These are phyloP conservation scores for Hyles lineata DNA, from an alignment of 2,888 invertebrate genomes.

Conservation along the genomic window DNA sequence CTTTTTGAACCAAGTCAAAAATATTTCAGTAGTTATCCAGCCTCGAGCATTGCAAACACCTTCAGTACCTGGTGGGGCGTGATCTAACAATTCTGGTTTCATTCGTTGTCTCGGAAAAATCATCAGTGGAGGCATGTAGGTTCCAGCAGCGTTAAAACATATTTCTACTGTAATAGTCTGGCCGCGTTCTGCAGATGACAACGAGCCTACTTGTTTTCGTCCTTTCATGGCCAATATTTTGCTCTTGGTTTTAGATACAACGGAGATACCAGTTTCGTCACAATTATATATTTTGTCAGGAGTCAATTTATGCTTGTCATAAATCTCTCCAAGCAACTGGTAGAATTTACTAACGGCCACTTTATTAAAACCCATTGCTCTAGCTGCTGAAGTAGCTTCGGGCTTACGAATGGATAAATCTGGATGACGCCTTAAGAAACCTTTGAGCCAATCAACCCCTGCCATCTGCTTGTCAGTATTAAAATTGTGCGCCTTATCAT, in stretches of 20 bases:
- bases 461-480: neutral
- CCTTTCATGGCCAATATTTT: conserved; percentile 7
- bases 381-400: conserved; percentile 27
- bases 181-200: too few species aligned
- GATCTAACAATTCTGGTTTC: too few species aligned
- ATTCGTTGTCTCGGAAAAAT: too few species aligned
- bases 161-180: too few species aligned
- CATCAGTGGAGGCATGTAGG: too few species aligned
- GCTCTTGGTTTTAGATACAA: neutral
- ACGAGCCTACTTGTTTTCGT: neutral
- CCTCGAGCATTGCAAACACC: too few species aligned
- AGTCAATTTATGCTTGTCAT: neutral
- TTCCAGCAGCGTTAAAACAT: too few species aligned
- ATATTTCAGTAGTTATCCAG: too few species aligned
- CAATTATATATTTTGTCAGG: neutral
- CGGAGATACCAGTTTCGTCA: neutral
- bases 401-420: conserved; percentile 6
- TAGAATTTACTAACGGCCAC: neutral
- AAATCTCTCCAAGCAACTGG: neutral
- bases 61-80: too few species aligned
- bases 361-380: conserved; percentile 1
- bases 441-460: neutral
- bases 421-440: neutral
- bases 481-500: neutral
- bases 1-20: too few species aligned